phyloP scores from a whole-genome alignment of 2,888 invertebrate species.

The Beris chalybata region DNA sequence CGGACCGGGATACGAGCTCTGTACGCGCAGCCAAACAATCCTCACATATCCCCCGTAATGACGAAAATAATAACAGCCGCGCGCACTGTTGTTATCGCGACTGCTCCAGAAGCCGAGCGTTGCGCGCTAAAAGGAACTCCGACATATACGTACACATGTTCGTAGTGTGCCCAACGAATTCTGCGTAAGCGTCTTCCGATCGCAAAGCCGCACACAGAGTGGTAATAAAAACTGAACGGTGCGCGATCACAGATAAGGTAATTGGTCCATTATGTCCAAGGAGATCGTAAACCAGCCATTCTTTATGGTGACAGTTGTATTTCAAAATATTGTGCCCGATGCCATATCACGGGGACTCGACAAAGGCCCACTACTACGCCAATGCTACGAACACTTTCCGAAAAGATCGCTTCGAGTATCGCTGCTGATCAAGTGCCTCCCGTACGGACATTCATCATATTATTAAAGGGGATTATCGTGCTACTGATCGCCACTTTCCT shows the following conservation, averaged over 20 bases:
- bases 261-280: conserved; percentile 45
- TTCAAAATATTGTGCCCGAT: conserved; percentile 33
- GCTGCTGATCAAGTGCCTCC: conserved; percentile 5
- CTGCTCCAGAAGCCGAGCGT: background rate
- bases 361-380: conserved; percentile 16
- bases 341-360: conserved; percentile 21
- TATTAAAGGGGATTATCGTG: conserved; percentile 28
- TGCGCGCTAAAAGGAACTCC: conserved; percentile 13
- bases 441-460: conserved; percentile 25
- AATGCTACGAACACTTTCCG: conserved; percentile 23
- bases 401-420: conserved; percentile 12
- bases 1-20: conserved; percentile 5
- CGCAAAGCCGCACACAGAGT: conserved; percentile 32
- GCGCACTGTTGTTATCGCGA: conserved; percentile 16
- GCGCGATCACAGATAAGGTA: conserved; percentile 46
- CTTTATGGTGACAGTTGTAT: conserved; percentile 37
- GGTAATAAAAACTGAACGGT: conserved; percentile 44
- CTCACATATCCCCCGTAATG: conserved; percentile 29
- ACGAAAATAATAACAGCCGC: conserved; percentile 31
- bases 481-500: conserved; percentile 14
- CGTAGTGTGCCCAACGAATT: conserved; percentile 5
- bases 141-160: background rate
- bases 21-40: conserved; percentile 13
- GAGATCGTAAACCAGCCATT: conserved; percentile 38
- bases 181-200: conserved; percentile 27